Evolutionary conservation across 2,888 invertebrate genomes (phyloP), one percentile per base, ranked within the genome.

Genomic region (Oscheius sp.): DNA sequence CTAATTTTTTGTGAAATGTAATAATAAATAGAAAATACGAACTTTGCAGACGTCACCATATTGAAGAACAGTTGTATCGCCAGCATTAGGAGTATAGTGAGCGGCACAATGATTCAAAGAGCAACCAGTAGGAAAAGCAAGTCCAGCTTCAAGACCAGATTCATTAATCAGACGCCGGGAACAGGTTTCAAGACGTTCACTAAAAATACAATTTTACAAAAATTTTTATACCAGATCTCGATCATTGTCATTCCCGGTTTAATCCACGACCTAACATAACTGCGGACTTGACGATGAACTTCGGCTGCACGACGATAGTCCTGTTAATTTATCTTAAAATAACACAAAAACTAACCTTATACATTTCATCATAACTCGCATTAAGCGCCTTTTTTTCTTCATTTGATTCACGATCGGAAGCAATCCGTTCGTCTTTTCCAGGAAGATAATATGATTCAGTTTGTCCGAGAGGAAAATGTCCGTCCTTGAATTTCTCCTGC

Each of bases 231-330:
- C 89, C 95, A 96, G 79, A 98, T 97, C 87, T 97, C 91, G 82
- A 96, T 95, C 96, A 99, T 97, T 0, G 92, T 93, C 95, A 97
- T 95, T 65, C 97, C 98, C 0, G 98, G 95, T 87, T 95, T 95
- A 47, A 98, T 93, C 91, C 92, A 95, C 66, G 92, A 91, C 86
- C 92, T 92, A 87, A 98, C 95, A 86, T 95, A 91, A 86, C 93
- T 91, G 61, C 95, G 90, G 14, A 95, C 95, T 91, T 94, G 94
- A 88, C 98, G 91, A 87, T 98, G 98, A 49, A 95, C 96, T 87
- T 99, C 98, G 9, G 98, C 97, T 22, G 97, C 97, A 80, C 93
- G 91, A 70, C 98, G 90, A 26, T 77, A 80, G 41, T 80, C 80
- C 65, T 74, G 49, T 38, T n/a, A 68, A 38, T 8, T 2, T 26